Conservation (phyloP, 2,888 invertebrate genomes). For the Celastrina argiolus region DNA sequence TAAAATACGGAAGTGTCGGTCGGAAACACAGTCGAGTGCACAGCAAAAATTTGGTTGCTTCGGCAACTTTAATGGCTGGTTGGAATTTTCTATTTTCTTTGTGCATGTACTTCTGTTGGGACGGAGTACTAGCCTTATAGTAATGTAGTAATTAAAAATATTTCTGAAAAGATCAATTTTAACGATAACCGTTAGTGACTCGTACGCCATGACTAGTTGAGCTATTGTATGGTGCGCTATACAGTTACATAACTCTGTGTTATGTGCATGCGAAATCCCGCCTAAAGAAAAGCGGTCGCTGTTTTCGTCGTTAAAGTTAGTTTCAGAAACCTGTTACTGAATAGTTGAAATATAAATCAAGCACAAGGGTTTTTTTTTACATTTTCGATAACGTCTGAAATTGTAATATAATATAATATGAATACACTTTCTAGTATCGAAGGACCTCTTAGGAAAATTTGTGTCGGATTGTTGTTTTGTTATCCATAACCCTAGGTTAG, state of each 20-base stretch:
- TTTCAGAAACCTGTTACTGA: neutral
- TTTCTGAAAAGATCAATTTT: neutral
- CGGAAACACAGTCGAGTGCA: neutral
- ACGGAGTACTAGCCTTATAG: neutral
- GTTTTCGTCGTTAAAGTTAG: neutral
- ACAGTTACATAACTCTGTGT: neutral
- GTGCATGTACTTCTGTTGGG: neutral
- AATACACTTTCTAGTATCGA: neutral
- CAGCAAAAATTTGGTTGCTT: neutral
- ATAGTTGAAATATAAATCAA: neutral
- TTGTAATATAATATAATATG: neutral
- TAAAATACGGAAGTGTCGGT: neutral
- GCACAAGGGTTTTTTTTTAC: neutral
- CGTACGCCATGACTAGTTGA: neutral
- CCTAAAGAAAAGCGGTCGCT: neutral
- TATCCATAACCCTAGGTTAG: neutral
- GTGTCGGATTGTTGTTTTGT: neutral
- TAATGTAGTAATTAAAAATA: neutral
- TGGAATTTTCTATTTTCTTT: neutral
- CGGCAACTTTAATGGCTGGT: neutral
- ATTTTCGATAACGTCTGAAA: neutral
- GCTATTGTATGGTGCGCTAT: neutral
- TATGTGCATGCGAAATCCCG: neutral
- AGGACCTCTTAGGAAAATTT: neutral
- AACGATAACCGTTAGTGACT: no score